Conservation (phyloP, 2,113 vertebrate genomes). For the Ellobius talpinus region DNA sequence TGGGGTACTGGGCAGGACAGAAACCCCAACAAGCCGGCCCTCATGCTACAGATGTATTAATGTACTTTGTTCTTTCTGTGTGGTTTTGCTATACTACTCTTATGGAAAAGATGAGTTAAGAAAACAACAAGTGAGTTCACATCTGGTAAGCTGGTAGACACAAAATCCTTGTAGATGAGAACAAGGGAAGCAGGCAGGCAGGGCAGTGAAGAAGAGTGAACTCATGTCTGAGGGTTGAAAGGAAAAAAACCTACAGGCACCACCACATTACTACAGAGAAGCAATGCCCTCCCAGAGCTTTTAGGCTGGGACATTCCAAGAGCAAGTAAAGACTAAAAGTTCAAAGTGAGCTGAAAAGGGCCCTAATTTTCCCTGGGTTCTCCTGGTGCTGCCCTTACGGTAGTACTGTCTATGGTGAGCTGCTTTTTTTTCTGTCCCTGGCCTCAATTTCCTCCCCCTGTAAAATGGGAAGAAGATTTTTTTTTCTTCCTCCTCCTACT, state of each 20-base stretch:
- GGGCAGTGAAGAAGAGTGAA: neutral
- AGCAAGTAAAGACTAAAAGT: neutral
- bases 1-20: too few relatives aligned
- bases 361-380: neutral
- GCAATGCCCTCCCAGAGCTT: neutral
- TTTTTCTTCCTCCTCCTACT: neutral
- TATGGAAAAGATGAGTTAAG: conserved; percentile 40
- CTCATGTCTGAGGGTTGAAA: neutral
- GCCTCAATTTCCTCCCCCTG: neutral
- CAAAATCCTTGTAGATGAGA: neutral
- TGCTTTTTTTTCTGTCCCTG: neutral
- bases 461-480: neutral
- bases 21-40: too few relatives aligned
- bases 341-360: conserved; percentile 8
- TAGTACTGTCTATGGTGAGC: neutral
- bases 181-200: neutral
- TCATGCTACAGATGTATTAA: conserved; percentile 38
- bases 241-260: neutral
- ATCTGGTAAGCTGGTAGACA: neutral
- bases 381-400: neutral
- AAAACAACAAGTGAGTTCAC: conserved; percentile 36
- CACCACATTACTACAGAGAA: conserved; percentile 2
- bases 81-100: conserved; percentile 45
- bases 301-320: neutral
- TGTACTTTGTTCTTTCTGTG: neutral